phyloP scores from a whole-genome alignment of 2,113 vertebrate species.

The Phyllostomus discolor region DNA sequence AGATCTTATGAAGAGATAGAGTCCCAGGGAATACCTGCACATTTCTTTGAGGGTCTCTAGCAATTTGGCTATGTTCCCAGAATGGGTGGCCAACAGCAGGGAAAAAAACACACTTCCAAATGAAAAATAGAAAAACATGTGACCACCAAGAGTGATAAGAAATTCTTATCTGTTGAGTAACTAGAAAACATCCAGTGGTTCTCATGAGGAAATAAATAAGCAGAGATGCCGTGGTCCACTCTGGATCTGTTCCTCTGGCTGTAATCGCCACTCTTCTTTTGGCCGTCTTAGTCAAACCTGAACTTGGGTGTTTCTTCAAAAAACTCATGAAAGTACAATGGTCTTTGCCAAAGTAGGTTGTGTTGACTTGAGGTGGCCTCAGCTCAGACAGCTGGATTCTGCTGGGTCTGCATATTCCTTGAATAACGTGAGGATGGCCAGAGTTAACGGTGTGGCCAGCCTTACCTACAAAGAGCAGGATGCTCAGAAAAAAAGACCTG shows the following conservation, averaged over 20 bases:
- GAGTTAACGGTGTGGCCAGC: neutral
- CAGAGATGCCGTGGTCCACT: slow-evolving; percentile 55
- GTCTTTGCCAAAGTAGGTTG: neutral
- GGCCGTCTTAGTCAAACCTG: neutral
- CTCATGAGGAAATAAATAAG: slow-evolving; percentile 73
- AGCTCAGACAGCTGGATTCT: neutral
- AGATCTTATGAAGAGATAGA: neutral
- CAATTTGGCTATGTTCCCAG: slow-evolving; percentile 3
- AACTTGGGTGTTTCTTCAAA: neutral
- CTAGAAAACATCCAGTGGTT: slow-evolving; percentile 73
- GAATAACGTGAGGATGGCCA: neutral
- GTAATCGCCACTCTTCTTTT: neutral
- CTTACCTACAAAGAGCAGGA: neutral
- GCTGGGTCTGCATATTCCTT: neutral
- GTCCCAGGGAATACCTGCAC: neutral
- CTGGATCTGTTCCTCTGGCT: neutral
- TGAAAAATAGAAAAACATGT: slow-evolving; percentile 75
- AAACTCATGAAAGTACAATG: neutral
- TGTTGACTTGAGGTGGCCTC: neutral
- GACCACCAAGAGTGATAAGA: slow-evolving; percentile 74
- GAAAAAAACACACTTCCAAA: slow-evolving; percentile 21
- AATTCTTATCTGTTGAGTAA: slow-evolving; percentile 66
- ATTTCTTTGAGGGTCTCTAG: slow-evolving; percentile 24
- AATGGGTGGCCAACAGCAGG: neutral
- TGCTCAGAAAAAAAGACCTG: neutral